A percentile compares a stretch with the other conserved stretches of the same genome.
Evolutionary conservation across 2,888 invertebrate genomes (phyloP).

Genomic region (Podotricha telesiphe): DNA sequence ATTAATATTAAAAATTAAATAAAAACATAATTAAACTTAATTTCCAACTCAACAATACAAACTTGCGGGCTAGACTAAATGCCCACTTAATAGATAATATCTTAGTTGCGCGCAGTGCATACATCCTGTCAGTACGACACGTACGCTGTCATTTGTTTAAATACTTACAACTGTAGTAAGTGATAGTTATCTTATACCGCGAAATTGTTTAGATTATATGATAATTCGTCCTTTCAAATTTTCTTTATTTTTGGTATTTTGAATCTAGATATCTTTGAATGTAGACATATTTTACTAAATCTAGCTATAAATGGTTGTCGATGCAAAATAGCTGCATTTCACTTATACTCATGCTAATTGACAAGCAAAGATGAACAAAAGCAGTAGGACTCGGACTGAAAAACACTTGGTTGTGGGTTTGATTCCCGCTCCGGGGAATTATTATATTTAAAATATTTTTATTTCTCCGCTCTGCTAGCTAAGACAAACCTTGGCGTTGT

Average conservation of each 20-base stretch:
- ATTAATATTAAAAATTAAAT: background rate
- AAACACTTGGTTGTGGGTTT: background rate
- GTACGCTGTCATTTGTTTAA: conserved; percentile 26
- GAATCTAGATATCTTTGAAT: no score
- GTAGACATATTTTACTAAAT: no score
- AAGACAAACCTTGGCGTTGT: no score
- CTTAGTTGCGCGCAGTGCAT: conserved; percentile 30
- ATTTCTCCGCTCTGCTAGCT: no score
- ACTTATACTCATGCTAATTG: no score
- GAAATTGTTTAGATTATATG: conserved; percentile 14
- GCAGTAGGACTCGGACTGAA: no score
- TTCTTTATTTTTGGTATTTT: no score
- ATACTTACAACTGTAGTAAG: conserved; percentile 21
- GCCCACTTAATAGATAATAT: conserved; percentile 27
- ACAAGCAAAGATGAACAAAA: no score
- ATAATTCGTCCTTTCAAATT: background rate
- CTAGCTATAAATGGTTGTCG: no score
- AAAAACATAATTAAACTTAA: background rate
- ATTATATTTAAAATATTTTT: no score
- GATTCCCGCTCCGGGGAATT: no score
- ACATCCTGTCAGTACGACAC: conserved; percentile 30
- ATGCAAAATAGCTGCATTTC: no score
- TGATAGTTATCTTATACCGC: conserved; percentile 6
- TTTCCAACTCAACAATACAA: conserved; percentile 6
- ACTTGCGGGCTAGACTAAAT: conserved; percentile 18